Percentiles rank a stretch among this genome's conserved stretches.
These are phyloP conservation scores for Diaprepes abbreviatus DNA, from an alignment of 2,888 invertebrate genomes.

Conservation along the genomic window DNA sequence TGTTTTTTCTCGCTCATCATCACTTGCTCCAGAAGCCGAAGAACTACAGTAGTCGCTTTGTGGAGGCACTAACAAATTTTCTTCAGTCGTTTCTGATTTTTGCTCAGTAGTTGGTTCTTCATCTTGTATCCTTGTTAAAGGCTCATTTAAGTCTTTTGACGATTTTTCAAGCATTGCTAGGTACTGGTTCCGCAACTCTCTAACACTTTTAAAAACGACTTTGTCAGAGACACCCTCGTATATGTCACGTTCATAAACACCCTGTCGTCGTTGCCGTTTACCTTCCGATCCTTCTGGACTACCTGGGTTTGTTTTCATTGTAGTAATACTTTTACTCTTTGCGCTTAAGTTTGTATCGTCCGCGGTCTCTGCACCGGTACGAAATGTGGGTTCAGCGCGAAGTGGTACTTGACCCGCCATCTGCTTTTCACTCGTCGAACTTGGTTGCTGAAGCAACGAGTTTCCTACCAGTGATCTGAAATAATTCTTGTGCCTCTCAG, in stretches of 20 bases:
- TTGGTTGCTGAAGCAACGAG: slow-evolving; percentile 31
- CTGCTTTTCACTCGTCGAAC: slow-evolving; percentile 46
- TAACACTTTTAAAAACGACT: slow-evolving; percentile 61
- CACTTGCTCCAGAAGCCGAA: slow-evolving; percentile 62
- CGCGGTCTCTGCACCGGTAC: background rate
- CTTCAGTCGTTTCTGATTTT: background rate
- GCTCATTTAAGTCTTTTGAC: slow-evolving; percentile 48
- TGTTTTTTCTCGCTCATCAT: slow-evolving; percentile 61
- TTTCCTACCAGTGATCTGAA: slow-evolving; percentile 57
- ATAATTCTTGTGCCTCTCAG: slow-evolving; percentile 61
- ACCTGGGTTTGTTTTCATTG: slow-evolving; percentile 25
- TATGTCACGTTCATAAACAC: slow-evolving; percentile 42
- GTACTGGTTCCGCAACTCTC: slow-evolving; percentile 61
- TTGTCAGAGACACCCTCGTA: slow-evolving; percentile 38
- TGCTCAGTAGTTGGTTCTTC: background rate
- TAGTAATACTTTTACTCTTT: slow-evolving; percentile 23
- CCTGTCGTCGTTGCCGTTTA: slow-evolving; percentile 61
- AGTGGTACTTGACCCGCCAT: slow-evolving; percentile 53
- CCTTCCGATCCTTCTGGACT: slow-evolving; percentile 46
- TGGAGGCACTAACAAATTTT: slow-evolving; percentile 60
- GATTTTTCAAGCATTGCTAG: slow-evolving; percentile 61
- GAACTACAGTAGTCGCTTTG: slow-evolving; percentile 65
- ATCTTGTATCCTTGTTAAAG: slow-evolving; percentile 11
- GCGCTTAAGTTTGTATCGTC: slow-evolving; percentile 4
- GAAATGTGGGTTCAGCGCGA: slow-evolving; percentile 8